A percentile compares a stretch with the other conserved stretches of the same genome.
These are phyloP conservation scores for Nebria ingens DNA, from an alignment of 1,140 invertebrate species.

Conservation along the genomic window DNA sequence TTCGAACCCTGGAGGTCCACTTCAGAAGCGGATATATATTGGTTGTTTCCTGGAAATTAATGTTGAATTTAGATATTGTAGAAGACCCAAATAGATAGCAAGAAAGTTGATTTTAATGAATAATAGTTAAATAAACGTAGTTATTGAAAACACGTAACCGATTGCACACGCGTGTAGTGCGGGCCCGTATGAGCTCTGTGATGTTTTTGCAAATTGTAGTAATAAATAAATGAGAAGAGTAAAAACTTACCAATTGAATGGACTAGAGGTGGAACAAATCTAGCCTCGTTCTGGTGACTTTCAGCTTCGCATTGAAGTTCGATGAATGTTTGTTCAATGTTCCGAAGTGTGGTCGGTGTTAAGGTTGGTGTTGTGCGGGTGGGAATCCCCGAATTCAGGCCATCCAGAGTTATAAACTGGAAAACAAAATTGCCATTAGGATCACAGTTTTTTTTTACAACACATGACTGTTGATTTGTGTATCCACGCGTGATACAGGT, in stretches of 20 bases:
- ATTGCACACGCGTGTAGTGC: neutral
- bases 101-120: too few relatives aligned
- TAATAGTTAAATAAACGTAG: neutral
- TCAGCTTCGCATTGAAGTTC: slow-evolving; percentile 57
- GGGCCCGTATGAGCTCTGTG: too few relatives aligned
- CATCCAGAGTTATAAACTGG: slow-evolving; percentile 71
- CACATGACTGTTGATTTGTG: too few relatives aligned
- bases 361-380: slow-evolving; percentile 84
- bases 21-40: slow-evolving; percentile 31
- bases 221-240: neutral
- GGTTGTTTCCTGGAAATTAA: slow-evolving; percentile 31
- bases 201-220: neutral
- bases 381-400: slow-evolving; percentile 72
- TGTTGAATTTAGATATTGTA: slow-evolving; percentile 10
- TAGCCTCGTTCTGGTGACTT: slow-evolving; percentile 72
- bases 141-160: neutral
- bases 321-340: slow-evolving; percentile 76
- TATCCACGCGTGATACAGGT: neutral
- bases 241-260: slow-evolving; percentile 35
- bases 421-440: slow-evolving; percentile 28
- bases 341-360: slow-evolving; percentile 85
- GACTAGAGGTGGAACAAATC: slow-evolving; percentile 77
- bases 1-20: slow-evolving; percentile 25
- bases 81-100: too few relatives aligned
- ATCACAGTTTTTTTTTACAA: neutral